A percentile compares a stretch with the other conserved stretches of the same genome.
Evolutionary conservation across 2,797 vertebrate species (phyloP).

Genomic region (Catharus ustulatus): DNA sequence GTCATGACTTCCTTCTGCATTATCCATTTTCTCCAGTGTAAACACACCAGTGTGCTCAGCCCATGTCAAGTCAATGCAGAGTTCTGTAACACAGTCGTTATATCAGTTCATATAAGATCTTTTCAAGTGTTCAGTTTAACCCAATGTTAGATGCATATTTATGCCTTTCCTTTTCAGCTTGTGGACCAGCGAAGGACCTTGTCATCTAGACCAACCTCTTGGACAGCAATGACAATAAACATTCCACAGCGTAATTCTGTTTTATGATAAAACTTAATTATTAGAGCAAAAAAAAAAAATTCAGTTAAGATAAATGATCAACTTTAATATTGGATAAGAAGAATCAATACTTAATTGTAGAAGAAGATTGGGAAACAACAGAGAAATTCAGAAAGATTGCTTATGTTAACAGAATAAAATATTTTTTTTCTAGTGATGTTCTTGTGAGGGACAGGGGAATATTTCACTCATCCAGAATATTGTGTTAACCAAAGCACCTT

Average conservation of each 20-base stretch:
- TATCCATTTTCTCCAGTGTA: neutral
- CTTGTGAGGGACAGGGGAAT: neutral
- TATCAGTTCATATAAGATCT: neutral
- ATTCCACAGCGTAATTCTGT: neutral
- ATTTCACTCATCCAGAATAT: neutral
- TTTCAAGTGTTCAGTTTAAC: neutral
- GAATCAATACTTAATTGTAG: neutral
- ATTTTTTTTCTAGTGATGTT: neutral
- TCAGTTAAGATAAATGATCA: neutral
- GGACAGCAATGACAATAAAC: neutral
- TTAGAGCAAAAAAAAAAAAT: neutral
- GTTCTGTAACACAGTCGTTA: neutral
- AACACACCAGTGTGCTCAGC: neutral
- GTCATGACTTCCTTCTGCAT: neutral
- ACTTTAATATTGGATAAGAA: neutral
- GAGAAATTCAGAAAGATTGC: neutral
- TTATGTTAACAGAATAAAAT: neutral
- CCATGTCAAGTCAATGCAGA: neutral
- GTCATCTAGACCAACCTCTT: neutral
- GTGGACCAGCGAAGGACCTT: neutral
- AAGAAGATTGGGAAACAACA: neutral
- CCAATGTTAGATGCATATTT: neutral
- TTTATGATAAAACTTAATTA: neutral
- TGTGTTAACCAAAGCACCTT: neutral
- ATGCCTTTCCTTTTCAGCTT: neutral